A percentile compares a stretch with the other conserved stretches of the same genome.
Conservation (phyloP, 2,888 invertebrate species). For the Hesperia comma region DNA sequence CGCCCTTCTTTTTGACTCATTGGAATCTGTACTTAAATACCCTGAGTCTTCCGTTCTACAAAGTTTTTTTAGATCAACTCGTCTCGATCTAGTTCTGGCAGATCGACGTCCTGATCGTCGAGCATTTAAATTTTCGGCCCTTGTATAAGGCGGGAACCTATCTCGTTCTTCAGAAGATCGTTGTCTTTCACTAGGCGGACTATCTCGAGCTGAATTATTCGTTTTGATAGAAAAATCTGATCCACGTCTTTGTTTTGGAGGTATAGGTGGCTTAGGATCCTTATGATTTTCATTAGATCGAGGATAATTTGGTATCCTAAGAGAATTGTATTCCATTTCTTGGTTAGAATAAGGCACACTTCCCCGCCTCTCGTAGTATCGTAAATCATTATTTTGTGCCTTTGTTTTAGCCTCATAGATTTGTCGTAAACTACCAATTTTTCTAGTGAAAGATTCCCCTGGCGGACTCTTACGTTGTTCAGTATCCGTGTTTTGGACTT, state of each 20-base stretch:
- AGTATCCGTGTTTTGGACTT: constrained; percentile 62
- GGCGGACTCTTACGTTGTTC: constrained; percentile 57
- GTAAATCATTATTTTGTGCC: constrained; percentile 57
- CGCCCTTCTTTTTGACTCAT: constrained; percentile 82
- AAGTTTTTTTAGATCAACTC: constrained; percentile 71
- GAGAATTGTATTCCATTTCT: constrained; percentile 61
- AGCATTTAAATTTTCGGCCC: constrained; percentile 66
- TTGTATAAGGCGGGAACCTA: constrained; percentile 61
- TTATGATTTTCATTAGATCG: constrained; percentile 58
- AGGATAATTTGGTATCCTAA: constrained; percentile 67
- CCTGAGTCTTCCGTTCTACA: constrained; percentile 89
- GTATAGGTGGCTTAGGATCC: constrained; percentile 71
- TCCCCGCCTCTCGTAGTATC: constrained; percentile 67
- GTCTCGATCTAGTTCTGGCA: constrained; percentile 68
- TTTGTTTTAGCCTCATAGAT: constrained; percentile 90
- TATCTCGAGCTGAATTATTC: constrained; percentile 55
- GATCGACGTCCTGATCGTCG: constrained; percentile 72
- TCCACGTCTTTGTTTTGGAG: constrained; percentile 67
- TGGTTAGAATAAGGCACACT: constrained; percentile 66
- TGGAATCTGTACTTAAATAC: constrained; percentile 93
- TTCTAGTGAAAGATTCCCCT: constrained; percentile 77
- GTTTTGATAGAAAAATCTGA: constrained; percentile 62
- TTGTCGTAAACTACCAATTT: constrained; percentile 89
- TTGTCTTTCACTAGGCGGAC: constrained; percentile 65
- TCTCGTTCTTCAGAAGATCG: constrained; percentile 71